Evolutionary conservation across 2,113 vertebrate species (phyloP).

Genomic region (Psophia crepitans): DNA sequence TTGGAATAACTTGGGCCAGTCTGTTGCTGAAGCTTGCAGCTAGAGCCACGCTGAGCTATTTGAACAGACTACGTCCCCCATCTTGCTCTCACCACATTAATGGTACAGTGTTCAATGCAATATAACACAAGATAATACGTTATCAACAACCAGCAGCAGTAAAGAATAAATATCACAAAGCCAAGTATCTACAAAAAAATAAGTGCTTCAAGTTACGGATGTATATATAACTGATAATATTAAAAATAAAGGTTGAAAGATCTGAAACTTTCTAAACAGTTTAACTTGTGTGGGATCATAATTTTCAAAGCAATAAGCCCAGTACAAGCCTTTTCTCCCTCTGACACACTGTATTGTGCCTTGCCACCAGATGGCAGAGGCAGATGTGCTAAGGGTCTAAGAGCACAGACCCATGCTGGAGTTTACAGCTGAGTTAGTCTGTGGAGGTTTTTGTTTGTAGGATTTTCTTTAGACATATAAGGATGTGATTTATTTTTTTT

Average conservation of each 20-base stretch:
- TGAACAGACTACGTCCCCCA: background rate
- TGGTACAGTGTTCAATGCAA: background rate
- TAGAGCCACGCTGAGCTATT: background rate
- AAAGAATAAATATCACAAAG: background rate
- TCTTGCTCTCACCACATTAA: background rate
- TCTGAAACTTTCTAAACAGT: accelerated
- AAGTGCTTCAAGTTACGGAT: background rate
- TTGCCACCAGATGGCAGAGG: background rate
- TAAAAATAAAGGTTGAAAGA: background rate
- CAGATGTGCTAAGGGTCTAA: accelerated
- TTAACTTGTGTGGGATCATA: background rate
- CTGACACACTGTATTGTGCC: background rate
- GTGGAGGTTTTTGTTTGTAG: background rate
- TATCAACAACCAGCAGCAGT: background rate
- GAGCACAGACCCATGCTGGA: accelerated
- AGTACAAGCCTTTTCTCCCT: background rate
- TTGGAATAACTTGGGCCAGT: background rate
- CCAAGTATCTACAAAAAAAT: background rate
- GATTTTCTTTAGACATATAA: background rate
- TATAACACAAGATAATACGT: background rate
- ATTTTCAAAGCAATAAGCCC: background rate
- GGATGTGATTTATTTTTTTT: accelerated
- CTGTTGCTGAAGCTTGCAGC: background rate
- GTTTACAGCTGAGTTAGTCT: accelerated
- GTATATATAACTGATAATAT: too few species aligned